phyloP scores from a whole-genome alignment of 2,888 invertebrate genomes.

The Lasioglossum morio region DNA sequence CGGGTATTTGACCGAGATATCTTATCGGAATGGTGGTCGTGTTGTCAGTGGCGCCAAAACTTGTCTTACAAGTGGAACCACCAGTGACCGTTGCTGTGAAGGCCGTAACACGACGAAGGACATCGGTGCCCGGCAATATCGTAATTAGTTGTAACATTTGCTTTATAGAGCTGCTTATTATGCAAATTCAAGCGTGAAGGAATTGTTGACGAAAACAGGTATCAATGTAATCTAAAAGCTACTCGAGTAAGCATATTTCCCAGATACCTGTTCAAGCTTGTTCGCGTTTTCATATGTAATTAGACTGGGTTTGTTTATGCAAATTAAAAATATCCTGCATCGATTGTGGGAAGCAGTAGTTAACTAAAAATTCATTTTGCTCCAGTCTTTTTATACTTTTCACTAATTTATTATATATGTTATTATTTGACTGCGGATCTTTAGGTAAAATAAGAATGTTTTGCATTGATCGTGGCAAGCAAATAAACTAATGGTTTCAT shows the following conservation, averaged over 20 bases:
- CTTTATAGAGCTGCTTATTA: not conserved
- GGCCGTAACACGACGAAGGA: not conserved
- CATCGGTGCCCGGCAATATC: not conserved
- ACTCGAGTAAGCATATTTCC: not conserved
- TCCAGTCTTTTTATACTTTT: too few species aligned
- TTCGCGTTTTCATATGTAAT: not conserved
- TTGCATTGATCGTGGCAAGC: too few species aligned
- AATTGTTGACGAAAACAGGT: not conserved
- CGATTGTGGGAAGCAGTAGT: too few species aligned
- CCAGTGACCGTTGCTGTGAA: not conserved
- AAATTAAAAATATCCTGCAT: too few species aligned
- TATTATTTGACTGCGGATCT: too few species aligned
- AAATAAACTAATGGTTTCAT: too few species aligned
- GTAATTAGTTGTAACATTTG: not conserved
- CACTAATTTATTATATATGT: too few species aligned
- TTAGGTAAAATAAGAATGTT: too few species aligned
- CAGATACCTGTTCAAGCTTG: too few species aligned
- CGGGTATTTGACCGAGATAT: constrained; percentile 5
- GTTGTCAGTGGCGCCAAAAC: not conserved
- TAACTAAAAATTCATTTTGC: too few species aligned
- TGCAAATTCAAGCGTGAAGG: not conserved
- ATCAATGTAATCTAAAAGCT: not conserved
- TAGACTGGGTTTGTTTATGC: too few species aligned
- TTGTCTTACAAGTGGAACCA: not conserved
- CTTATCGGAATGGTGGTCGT: not conserved